Conservation (phyloP, 2,888 invertebrate species). For the Cryptus viduatorius region DNA sequence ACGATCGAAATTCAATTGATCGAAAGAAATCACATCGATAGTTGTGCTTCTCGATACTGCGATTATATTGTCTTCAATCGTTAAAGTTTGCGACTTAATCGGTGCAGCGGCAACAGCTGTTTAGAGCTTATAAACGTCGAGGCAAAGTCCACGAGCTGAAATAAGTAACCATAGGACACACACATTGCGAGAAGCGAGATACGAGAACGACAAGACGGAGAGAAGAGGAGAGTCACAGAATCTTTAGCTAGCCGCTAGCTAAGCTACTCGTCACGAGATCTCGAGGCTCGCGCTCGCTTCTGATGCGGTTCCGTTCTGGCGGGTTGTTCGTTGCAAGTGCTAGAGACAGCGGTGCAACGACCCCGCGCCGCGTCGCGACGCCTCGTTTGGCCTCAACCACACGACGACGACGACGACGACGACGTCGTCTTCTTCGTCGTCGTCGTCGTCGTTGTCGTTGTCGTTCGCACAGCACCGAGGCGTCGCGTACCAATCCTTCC, state of each 20-base stretch:
- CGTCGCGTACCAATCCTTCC: constrained; percentile 28
- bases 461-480: constrained; percentile 59
- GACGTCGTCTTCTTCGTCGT: constrained; percentile 59
- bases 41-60: not conserved
- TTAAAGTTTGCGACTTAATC: constrained; percentile 41
- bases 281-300: constrained; percentile 38
- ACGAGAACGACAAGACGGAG: constrained; percentile 29
- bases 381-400: constrained; percentile 74
- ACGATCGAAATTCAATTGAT: not conserved
- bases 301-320: constrained; percentile 47
- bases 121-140: constrained; percentile 42
- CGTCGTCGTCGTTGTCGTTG: not conserved
- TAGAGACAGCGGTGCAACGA: constrained; percentile 66
- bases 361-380: constrained; percentile 74
- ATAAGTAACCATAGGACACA: constrained; percentile 22
- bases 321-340: constrained; percentile 42
- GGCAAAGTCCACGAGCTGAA: constrained; percentile 58
- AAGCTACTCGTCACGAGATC: constrained; percentile 42
- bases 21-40: not conserved
- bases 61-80: constrained; percentile 53
- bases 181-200: constrained; percentile 17
- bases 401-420: constrained; percentile 68
- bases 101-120: constrained; percentile 48
- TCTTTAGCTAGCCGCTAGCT: constrained; percentile 7
- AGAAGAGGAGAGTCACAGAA: constrained; percentile 7